Conservation (phyloP, 30 jellyfish, hydroid and myxozoan species). For the Pseudorhiza aurosa region DNA sequence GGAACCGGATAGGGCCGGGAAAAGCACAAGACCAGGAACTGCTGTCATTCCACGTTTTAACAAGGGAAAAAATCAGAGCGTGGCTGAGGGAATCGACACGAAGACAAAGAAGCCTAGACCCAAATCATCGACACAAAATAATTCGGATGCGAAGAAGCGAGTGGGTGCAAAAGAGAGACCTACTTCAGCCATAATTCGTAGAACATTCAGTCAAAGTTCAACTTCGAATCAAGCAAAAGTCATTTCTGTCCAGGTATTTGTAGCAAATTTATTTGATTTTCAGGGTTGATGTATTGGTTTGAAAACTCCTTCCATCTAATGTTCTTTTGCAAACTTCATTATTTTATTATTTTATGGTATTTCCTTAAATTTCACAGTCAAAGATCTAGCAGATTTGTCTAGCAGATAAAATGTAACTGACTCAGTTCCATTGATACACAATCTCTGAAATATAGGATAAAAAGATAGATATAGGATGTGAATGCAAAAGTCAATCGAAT, state of each 20-base stretch:
- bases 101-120: background rate
- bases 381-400: too few relatives aligned
- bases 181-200: slow-evolving; percentile 30
- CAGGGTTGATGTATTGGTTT: too few relatives aligned
- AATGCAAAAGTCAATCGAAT: too few relatives aligned
- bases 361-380: too few relatives aligned
- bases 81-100: background rate
- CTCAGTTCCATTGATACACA: too few relatives aligned
- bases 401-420: too few relatives aligned
- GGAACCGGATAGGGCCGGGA: background rate
- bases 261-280: background rate
- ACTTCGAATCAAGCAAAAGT: slow-evolving; percentile 6
- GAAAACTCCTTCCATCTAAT: too few relatives aligned
- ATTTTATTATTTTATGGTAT: too few relatives aligned
- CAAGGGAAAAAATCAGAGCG: background rate
- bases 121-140: background rate
- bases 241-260: slow-evolving; percentile 41
- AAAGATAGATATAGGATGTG: too few relatives aligned
- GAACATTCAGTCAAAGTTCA: background rate
- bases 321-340: too few relatives aligned
- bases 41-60: slow-evolving; percentile 44
- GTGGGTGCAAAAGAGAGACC: slow-evolving; percentile 8
- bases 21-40: slow-evolving; percentile 47
- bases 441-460: too few relatives aligned
- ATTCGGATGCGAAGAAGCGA: background rate